phyloP scores from a whole-genome alignment of 2,113 vertebrate species.

The Anhinga anhinga region DNA sequence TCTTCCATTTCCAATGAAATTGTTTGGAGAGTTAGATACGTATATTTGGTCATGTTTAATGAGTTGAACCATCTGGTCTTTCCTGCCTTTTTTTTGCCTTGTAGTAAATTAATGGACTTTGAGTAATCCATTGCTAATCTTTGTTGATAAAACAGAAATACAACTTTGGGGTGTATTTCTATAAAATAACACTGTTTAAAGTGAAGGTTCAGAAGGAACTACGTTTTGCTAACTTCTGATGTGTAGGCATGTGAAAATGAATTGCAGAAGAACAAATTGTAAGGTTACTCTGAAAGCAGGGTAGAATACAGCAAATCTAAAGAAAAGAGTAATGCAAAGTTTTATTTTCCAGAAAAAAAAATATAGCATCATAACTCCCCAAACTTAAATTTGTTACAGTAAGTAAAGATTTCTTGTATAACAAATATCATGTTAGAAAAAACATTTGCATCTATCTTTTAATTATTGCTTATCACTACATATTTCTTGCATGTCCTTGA shows the following conservation, averaged over 20 bases:
- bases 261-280: neutral
- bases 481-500: neutral
- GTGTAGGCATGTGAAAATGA: neutral
- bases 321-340: neutral
- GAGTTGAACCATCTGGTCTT: neutral
- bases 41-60: neutral
- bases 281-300: neutral
- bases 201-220: neutral
- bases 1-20: neutral
- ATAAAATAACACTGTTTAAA: neutral
- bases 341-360: neutral
- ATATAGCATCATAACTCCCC: neutral
- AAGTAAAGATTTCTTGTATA: neutral
- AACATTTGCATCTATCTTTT: neutral
- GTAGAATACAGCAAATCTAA: neutral
- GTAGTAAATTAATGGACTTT: neutral
- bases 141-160: neutral
- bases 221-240: neutral
- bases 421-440: neutral
- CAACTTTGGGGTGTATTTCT: neutral
- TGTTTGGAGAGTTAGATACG: neutral
- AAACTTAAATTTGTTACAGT: neutral
- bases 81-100: neutral
- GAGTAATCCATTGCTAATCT: neutral
- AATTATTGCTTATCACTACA: neutral